Base-by-base conservation (phyloP, 2,888 invertebrate genomes). In the Dione juno region DNA sequence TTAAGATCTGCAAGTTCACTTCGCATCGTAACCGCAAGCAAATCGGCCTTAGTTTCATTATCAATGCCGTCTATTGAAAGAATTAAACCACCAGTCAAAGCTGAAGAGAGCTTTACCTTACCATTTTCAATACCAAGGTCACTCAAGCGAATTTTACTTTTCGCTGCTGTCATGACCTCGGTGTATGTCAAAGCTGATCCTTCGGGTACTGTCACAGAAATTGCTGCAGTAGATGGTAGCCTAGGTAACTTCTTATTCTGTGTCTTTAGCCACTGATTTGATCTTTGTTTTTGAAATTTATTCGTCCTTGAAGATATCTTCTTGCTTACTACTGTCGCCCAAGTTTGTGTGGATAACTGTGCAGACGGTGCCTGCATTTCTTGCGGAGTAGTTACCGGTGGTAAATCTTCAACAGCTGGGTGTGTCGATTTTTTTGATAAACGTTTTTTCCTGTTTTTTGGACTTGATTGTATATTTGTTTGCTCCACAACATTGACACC, bases 1-100 rank as follows among this genome's bases (percentile, higher is more conserved):
- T 53, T 37, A 3, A 68, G 11, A 11, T 64, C 58, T 9, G 35
- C 28, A 19, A 70, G 64, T 6, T 41, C 70, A 10, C 45, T 57
- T 7, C 67, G 53, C 13, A 74, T 41, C 9, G 40, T 48, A 1
- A 13, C 41, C 2, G 73, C 71, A 7, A 71, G 16, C 1, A 14
- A 3, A 40, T 74, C 66, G 8, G 69, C 64, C 19, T 64, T 64
- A 11, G 21, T 13, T 8, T 10, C 28, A 41, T 61, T 45, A 43
- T 68, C 67, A 13, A 43, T 43, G 2, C 66, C 73, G 9, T 40
- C 28, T 11, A 67, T 57, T 50, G 61, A 52, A 1, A 74, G 16
- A 1, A 69, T 13, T 5, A 69, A n/a, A 1, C 52, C 72, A 8
- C 69, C 72, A 1, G 71, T 69, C 9, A 67, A 28, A 14, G 73